Base-by-base conservation (phyloP, 1,140 invertebrate genomes). In the Mactra quadrangularis region DNA sequence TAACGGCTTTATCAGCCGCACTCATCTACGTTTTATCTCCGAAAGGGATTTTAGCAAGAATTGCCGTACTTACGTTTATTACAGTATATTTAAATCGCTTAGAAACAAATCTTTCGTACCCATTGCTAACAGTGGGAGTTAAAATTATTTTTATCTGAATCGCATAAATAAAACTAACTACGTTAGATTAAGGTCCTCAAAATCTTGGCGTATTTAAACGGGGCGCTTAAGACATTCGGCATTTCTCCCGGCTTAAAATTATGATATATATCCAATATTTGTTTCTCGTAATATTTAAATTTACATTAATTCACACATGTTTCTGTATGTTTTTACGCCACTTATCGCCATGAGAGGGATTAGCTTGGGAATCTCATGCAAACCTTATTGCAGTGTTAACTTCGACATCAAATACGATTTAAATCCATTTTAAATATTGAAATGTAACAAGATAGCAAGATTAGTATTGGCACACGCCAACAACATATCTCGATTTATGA, bases 121-220 rank as follows among this genome's bases (percentile, higher is more conserved):
- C 60, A 77, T 52, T 52, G 22, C 3, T 47, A 77, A 64, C 74
- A 77, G 74, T 59, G 53, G 38, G 74, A 22, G 57, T 7, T 59
- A 64, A 64, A 77, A 62, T 35, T 64, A 47, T 52, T 77, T 64
- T 64, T 77, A 77, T 77, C 74, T 64, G 64, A 77, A 77, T 64
- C 47, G n/a, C 74, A 77, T 77, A 77, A 77, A 77, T 77, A 52
- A 64, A 45, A n/a, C 41, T 41, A 77, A 77, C 35, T 64, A 45
- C 57, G 25, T 27, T 33, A 45, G 72, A 75, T 75, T 75, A 75
- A n/a, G 41, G 22, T 17, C 55, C 68, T 72, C 33, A 31, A 75
- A 75, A 59, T 57, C n/a, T 53, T 59, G 72, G 27, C 53, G 72
- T 38, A 60, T 75, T 59, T 59, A 25, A 75, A n/a, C n/a, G n/a